Base-by-base conservation (phyloP, 2,888 invertebrate species). In the Patella pellucida region DNA sequence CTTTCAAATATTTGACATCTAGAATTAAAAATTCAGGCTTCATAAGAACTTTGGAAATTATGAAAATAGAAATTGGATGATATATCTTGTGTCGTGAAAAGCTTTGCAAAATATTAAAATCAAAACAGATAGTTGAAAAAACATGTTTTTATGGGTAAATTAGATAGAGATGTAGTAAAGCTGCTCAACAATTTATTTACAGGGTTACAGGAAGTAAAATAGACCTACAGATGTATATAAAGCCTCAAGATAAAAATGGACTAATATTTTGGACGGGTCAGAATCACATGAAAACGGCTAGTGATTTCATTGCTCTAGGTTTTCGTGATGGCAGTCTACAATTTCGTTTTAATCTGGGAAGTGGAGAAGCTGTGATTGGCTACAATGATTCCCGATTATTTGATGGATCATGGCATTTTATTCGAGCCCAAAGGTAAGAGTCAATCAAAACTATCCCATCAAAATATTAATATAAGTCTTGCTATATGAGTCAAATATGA, bases 181-280 rank as follows among this genome's bases (percentile, higher is more conserved):
- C 14, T 5, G 0, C 54, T 54, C 51, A n/a, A 62, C 50, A 73
- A 31, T 23, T 56, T 4, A 51, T 71, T 31, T 51, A 14, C 73
- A 95, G 96, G 89, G 93, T 97, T 83, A 94, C 95, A 78, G 95
- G 96, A 87, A 95, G 95, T 91, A 95, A 95, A 82, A 93, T 97
- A 83, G 96, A 96, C 91, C 94, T 98, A 87, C 96, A 96, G 93
- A 94, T 98, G 90, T 93, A 96, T 84, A 95, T 97, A 91, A 94
- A 95, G 81, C 94, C 95, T 72, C 93, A 93, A 83, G 93, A 94
- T 2, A 90, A 93, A 50, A 92, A 93, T 86, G 97, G 96, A 0
- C 92, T 97, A 79, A 92, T 97, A 68, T 93, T 97, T 79, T 97
- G 96, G 96, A 95, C 95, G 83, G 96, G 96, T 12, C 90, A 91